Base-by-base conservation (phyloP, 1,140 invertebrate species). In the Atopsyche davidsoni region DNA sequence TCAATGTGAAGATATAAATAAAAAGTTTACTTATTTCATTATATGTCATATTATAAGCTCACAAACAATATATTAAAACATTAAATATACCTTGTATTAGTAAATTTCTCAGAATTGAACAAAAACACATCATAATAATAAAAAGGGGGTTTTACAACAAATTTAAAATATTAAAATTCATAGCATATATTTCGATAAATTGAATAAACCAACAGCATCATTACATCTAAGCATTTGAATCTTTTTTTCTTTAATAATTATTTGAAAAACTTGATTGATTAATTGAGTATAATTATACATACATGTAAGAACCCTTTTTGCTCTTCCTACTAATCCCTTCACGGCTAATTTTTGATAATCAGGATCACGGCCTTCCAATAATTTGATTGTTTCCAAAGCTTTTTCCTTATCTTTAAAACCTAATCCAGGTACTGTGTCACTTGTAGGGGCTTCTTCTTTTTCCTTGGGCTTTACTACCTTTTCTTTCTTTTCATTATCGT, bases 331-430 rank as follows among this genome's bases (percentile, higher is more conserved):
- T 2, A 82, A 63, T 4, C 80, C 80, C 60, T 79, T 80, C 13
- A 82, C 67, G 0, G 80, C 79, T 42, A 82, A 58, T 57, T 72
- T 75, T 62, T 82, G 80, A 61, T 82, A 82, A 46, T 82, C 79
- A 1, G 80, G 79, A 68, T 82, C 80, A 25, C 80, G 64, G 2
- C 79, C 80, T 59, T 80, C 73, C 45, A 82, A 64, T 62, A 55
- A 23, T 63, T 69, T 67, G 25, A 67, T 53, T 4, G 69, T 70
- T 55, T 70, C 68, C 28, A 61, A 47, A 11, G 69, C 68, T 47
- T 72, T 72, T 10, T 72, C 76, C 59, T 77, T 77, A 61, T 82
- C 79, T 61, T 82, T 82, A 62, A 81, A 82, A 7, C 80, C 80
- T 38, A 82, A 61, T 0, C 79, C 79, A 2, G 76, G 78, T 7